Conservation (phyloP, 1,140 invertebrate genomes). For the Drosophila obscura region DNA sequence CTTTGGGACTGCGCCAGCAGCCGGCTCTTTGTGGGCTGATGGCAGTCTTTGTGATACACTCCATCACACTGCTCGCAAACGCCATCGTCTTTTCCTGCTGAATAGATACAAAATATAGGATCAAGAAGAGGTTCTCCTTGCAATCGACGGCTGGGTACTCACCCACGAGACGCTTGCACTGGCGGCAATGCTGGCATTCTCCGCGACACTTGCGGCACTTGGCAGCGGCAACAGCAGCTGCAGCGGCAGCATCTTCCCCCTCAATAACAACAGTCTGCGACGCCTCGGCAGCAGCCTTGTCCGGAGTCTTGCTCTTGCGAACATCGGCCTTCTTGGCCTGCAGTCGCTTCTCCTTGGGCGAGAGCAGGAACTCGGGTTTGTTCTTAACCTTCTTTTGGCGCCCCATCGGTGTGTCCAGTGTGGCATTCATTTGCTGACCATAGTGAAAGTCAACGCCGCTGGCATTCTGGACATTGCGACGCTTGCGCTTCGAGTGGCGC, state of each 20-base stretch:
- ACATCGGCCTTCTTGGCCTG: constrained; percentile 61
- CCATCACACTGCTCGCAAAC: constrained; percentile 42
- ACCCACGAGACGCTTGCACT: constrained; percentile 51
- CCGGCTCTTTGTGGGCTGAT: constrained; percentile 35
- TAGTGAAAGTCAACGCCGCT: constrained; percentile 79
- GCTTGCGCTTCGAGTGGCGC: constrained; percentile 78
- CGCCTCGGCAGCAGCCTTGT: constrained; percentile 27
- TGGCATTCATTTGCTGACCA: constrained; percentile 64
- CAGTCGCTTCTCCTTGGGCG: constrained; percentile 68
- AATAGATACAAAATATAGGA: background rate
- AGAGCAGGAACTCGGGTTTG: constrained; percentile 66
- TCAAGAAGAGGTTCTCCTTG: background rate
- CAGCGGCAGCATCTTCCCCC: too few relatives aligned
- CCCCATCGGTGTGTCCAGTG: constrained; percentile 56
- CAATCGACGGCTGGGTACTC: constrained; percentile 10
- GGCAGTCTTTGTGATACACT: constrained; percentile 46
- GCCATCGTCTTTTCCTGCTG: constrained; percentile 26
- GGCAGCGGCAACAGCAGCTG: background rate
- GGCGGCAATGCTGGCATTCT: constrained; percentile 41
- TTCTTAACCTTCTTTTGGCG: constrained; percentile 65
- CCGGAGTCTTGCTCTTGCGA: constrained; percentile 60
- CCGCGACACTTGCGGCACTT: constrained; percentile 27
- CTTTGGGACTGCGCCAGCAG: constrained; percentile 16
- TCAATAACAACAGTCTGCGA: too few relatives aligned
- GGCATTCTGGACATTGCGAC: constrained; percentile 76